These are phyloP conservation scores for Eidolon helvum DNA, from an alignment of 2,113 vertebrate species.

Conservation along the genomic window DNA sequence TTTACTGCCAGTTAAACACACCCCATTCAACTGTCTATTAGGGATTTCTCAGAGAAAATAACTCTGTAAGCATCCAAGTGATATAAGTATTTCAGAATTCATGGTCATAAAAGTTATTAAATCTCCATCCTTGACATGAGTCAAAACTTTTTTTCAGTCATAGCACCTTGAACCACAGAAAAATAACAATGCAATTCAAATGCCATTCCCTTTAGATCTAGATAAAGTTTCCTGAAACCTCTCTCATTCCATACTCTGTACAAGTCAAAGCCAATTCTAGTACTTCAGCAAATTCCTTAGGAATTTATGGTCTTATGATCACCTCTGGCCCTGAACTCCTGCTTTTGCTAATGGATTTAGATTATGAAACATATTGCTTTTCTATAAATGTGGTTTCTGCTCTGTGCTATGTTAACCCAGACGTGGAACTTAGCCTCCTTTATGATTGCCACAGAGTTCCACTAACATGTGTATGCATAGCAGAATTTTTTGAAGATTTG, in stretches of 20 bases:
- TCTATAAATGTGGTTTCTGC: neutral
- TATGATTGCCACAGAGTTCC: neutral
- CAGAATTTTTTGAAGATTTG: neutral
- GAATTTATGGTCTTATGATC: neutral
- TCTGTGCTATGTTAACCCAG: neutral
- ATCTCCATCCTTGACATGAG: neutral
- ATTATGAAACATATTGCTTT: neutral
- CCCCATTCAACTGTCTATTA: neutral
- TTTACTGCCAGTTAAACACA: neutral
- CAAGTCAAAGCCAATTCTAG: neutral
- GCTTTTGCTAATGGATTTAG: neutral
- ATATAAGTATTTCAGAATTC: neutral
- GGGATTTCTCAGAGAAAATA: neutral
- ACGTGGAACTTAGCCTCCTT: neutral
- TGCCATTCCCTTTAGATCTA: neutral
- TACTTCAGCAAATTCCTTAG: neutral
- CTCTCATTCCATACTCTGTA: neutral
- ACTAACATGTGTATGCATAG: neutral
- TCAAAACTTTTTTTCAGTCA: neutral
- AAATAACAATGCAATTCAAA: neutral
- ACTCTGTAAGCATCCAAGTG: neutral
- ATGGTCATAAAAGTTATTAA: neutral
- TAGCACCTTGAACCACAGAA: neutral
- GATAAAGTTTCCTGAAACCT: neutral
- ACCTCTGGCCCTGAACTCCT: neutral